A percentile compares a stretch with the other conserved stretches of the same genome.
Evolutionary conservation across 2,113 vertebrate genomes (phyloP).

Genomic region (Leuciscus idus): DNA sequence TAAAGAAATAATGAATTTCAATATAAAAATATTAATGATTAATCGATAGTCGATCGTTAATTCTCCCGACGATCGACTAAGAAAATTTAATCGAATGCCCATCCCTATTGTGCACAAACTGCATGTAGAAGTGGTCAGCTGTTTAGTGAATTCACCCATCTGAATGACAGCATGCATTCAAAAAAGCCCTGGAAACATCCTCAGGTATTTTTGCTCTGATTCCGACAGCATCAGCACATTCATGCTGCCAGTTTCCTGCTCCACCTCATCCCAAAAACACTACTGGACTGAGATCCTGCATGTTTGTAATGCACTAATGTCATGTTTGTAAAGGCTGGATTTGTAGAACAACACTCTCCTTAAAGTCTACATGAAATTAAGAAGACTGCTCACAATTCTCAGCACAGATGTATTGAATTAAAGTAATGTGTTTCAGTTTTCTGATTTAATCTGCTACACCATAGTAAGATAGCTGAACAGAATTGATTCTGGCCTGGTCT

Average conservation of each 20-base stretch:
- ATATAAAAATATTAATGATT: too few relatives aligned
- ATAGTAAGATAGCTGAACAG: background rate
- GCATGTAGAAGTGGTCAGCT: background rate
- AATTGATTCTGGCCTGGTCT: background rate
- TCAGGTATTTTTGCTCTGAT: constrained; percentile 1
- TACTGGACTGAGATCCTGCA: background rate
- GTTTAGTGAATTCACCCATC: background rate
- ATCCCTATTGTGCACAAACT: too few relatives aligned
- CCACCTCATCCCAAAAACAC: constrained; percentile 21
- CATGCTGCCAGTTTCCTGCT: constrained; percentile 17
- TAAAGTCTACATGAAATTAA: background rate
- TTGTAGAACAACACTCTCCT: background rate
- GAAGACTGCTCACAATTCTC: background rate
- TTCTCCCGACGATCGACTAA: too few relatives aligned
- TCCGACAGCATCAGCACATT: constrained; percentile 34
- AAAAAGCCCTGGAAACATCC: constrained; percentile 20
- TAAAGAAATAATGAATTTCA: too few relatives aligned
- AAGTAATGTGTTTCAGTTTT: background rate
- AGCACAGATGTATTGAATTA: background rate
- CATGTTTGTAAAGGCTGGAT: background rate
- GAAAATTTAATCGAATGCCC: too few relatives aligned
- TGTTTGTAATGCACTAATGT: background rate
- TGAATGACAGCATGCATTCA: background rate
- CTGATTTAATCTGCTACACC: background rate
- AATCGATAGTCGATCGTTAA: too few relatives aligned